Evolutionary conservation across 2,797 vertebrate genomes (phyloP).

Genomic region (Brachyalestes nurse): DNA sequence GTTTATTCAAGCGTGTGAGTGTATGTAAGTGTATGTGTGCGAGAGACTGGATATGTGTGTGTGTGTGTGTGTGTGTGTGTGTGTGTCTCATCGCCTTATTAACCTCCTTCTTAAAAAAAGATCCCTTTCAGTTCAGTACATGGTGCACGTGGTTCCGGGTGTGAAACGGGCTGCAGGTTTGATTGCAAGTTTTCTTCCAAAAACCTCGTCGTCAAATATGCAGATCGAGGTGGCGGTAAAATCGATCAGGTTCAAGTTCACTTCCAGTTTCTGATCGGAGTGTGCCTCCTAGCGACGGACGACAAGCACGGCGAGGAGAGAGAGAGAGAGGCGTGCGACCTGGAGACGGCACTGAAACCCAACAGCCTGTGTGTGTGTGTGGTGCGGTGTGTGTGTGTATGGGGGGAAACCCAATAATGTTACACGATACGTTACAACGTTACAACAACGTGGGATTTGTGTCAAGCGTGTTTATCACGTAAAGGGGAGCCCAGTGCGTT

Average conservation of each 20-base stretch:
- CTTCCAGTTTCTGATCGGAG: conserved; percentile 88
- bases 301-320: conserved; percentile 55
- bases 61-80: too few species aligned
- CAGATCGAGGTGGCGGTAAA: conserved; percentile 75
- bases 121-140: conserved; percentile 1
- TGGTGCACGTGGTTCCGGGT: not conserved
- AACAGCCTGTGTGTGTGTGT: conserved; percentile 37
- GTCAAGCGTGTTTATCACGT: conserved; percentile 54
- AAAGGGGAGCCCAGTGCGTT: conserved; percentile 31
- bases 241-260: conserved; percentile 89
- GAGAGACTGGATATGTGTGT: too few species aligned
- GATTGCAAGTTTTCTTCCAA: conserved; percentile 65
- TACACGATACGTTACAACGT: conserved; percentile 60
- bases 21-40: too few species aligned
- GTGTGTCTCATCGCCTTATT: not conserved
- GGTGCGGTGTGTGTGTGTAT: not conserved
- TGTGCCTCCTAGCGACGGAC: conserved; percentile 95
- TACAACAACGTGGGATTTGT: conserved; percentile 56
- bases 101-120: not conserved
- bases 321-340: conserved; percentile 34
- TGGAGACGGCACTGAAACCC: conserved; percentile 50
- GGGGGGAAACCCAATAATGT: conserved; percentile 54
- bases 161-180: conserved; percentile 44
- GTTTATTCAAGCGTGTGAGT: not conserved
- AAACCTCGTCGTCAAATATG: conserved; percentile 76